Evolutionary conservation across 2,797 vertebrate species (phyloP).

Genomic region (Bryconaethiops microstoma): DNA sequence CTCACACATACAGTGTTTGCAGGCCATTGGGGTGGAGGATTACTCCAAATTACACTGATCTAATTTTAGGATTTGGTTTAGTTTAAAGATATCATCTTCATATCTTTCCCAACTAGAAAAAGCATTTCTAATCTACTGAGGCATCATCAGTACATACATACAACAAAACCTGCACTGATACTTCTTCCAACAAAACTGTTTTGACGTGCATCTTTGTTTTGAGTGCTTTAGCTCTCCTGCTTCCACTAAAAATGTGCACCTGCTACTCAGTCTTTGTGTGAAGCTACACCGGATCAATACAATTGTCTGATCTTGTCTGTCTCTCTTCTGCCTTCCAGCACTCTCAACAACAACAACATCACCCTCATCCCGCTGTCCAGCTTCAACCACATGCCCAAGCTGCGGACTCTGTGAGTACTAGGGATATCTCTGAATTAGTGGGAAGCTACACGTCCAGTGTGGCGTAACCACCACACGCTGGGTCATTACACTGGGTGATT

Average conservation of each 20-base stretch:
- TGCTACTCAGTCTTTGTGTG: conserved; percentile 8
- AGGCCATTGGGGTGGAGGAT: not conserved
- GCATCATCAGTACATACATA: conserved; percentile 1
- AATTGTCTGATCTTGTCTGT: conserved; percentile 46
- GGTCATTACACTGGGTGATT: not conserved
- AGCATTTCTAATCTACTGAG: not conserved
- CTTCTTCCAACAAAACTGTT: not conserved
- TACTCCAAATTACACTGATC: conserved; percentile 21
- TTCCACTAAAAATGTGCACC: conserved; percentile 50
- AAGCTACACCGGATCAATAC: not conserved
- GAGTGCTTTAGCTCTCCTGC: conserved; percentile 48
- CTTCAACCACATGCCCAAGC: conserved; percentile 99
- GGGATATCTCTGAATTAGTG: not conserved
- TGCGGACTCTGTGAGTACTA: conserved; percentile 95
- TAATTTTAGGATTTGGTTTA: not conserved
- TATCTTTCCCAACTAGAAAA: not conserved
- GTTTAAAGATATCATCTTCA: not conserved
- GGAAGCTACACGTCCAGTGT: not conserved
- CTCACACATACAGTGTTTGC: not conserved
- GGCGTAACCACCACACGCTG: not conserved
- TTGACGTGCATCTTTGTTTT: not conserved
- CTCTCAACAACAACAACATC: conserved; percentile 99
- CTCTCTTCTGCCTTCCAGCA: conserved; percentile 74
- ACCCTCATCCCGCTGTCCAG: conserved; percentile 96
- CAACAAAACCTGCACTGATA: conserved; percentile 9